Percentiles rank a stretch among this genome's conserved stretches.
Evolutionary conservation across 2,113 vertebrate genomes (phyloP).

Genomic region (Ageneiosus marmoratus): DNA sequence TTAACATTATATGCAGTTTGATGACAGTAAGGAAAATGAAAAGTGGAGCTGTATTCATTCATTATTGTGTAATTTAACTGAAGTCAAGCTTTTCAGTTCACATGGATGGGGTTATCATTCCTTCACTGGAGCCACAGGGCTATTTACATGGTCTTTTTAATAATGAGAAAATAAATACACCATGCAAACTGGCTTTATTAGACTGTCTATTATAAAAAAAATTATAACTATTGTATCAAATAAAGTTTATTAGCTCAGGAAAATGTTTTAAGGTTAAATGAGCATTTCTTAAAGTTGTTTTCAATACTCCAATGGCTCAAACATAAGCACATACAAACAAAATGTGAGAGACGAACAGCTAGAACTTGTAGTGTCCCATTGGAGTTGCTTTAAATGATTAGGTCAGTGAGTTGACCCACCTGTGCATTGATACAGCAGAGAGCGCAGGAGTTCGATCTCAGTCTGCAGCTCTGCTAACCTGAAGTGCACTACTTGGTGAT

Average conservation of each 20-base stretch:
- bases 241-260: not conserved
- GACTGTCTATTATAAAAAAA: not conserved
- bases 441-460: constrained; percentile 82
- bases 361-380: not conserved
- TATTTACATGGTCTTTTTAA: not conserved
- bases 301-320: not conserved
- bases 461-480: constrained; percentile 82
- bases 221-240: not conserved
- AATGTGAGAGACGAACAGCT: not conserved
- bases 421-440: constrained; percentile 74
- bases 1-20: not conserved
- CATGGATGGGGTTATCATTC: too few relatives aligned
- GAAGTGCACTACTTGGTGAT: constrained; percentile 83
- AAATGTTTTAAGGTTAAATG: not conserved
- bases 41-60: not conserved
- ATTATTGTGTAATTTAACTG: not conserved
- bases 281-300: not conserved
- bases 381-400: not conserved
- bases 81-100: not conserved
- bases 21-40: not conserved
- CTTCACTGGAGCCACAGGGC: not conserved
- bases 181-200: not conserved
- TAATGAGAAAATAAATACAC: not conserved
- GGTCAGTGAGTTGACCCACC: constrained; percentile 62
- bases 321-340: not conserved